Base-by-base conservation (phyloP, 2,888 invertebrate species). In the Euproctis similis region DNA sequence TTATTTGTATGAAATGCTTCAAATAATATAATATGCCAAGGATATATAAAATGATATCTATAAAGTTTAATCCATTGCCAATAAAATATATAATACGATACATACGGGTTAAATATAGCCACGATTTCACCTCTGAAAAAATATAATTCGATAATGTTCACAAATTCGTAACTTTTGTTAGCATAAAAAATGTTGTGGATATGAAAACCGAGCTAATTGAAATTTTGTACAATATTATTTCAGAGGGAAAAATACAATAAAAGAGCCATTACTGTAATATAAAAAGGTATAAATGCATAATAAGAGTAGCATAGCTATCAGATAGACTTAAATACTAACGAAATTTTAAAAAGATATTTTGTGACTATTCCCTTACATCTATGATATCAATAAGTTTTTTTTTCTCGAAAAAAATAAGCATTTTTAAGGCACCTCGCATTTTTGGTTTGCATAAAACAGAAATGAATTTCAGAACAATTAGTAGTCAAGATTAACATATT, bases 371-470 rank as follows among this genome's bases (percentile, higher is more conserved):
- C 49, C 64, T 62, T 69, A 67, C 28, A 32, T 45, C 34, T 51
- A 42, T 29, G 35, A 32, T 30, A 41, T 41, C 45, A 50, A 36
- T 30, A 50, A 42, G 39, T 25, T 24, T 8, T 19, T 19, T 21
- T 21, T 9, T 40, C 40, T 49, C 39, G 46, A 49, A 30, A 39
- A 52, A n/a, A n/a, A n/a, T n/a, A n/a, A 54, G 51, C 53, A 44
- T 54, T 61, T 64, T 48, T 78, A 78, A 78, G 77, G 78, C 78
- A 77, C 77, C 74, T 68, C 53, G 55, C 58, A 53, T 72, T 66
- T 77, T 76, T 77, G 74, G 76, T 77, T 70, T 67, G 52, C 50
- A 48, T 41, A 36, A n/a, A 42, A 47, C 40, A 32, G 52, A 51
- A 48, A n/a, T 34, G 36, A 37, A 40, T 46, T 36, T 45, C 26